Percentiles rank a stretch among this genome's conserved stretches.
Conservation (phyloP, 2,113 vertebrate genomes). For the Puntigrus tetrazona region DNA sequence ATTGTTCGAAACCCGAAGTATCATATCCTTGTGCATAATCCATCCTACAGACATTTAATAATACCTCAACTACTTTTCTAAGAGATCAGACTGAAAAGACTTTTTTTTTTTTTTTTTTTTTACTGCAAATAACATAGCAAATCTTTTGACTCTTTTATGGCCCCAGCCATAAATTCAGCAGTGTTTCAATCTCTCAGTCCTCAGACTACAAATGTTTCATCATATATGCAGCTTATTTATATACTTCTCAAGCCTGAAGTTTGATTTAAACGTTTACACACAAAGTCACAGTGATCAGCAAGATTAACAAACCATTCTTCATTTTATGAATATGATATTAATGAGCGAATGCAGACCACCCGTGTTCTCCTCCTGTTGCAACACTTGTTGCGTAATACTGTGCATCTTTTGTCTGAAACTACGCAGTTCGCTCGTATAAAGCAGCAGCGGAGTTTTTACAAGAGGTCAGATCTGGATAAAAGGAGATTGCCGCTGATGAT, state of each 20-base stretch:
- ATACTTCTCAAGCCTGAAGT: neutral
- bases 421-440: neutral
- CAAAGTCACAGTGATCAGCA: neutral
- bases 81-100: neutral
- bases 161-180: neutral
- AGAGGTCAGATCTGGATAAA: constrained; percentile 10
- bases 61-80: neutral
- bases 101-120: neutral
- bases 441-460: neutral
- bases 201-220: neutral
- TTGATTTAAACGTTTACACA: constrained; percentile 11
- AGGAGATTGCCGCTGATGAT: constrained; percentile 15
- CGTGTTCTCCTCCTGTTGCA: constrained; percentile 15
- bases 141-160: neutral
- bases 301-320: constrained; percentile 31
- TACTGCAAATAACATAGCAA: neutral
- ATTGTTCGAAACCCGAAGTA: neutral
- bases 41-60: neutral
- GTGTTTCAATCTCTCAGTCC: neutral
- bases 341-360: neutral
- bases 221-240: neutral
- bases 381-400: neutral
- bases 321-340: neutral
- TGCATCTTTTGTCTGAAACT: neutral
- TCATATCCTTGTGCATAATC: neutral